These are phyloP conservation scores for Mesitornis unicolor DNA, from an alignment of 2,113 vertebrate genomes.

Conservation along the genomic window DNA sequence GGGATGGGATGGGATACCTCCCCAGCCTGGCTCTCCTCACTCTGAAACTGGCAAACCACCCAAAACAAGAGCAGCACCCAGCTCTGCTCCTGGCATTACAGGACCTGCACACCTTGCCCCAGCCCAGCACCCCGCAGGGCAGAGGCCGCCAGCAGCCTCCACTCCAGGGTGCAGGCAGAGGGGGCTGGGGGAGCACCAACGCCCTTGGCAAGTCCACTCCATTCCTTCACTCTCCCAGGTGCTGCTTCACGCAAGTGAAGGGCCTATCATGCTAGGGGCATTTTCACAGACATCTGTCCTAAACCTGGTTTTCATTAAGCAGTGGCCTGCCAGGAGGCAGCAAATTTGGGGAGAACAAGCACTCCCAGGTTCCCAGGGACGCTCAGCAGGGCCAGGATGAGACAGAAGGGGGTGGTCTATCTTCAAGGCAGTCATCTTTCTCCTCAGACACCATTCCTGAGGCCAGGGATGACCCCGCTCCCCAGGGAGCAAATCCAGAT, in stretches of 20 bases:
- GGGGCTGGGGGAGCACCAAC: not conserved
- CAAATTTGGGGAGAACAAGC: not conserved
- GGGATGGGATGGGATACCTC: not conserved
- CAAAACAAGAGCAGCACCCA: not conserved
- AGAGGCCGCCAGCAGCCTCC: not conserved
- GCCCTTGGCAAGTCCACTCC: not conserved
- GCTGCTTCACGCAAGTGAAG: not conserved
- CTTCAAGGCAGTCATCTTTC: not conserved
- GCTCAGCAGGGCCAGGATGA: not conserved
- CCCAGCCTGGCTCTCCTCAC: not conserved
- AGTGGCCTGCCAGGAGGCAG: not conserved
- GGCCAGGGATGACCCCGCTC: constrained; percentile 1
- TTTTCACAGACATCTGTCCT: not conserved
- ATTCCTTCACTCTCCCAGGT: not conserved
- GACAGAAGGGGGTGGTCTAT: not conserved
- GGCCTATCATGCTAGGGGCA: not conserved
- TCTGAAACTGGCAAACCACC: constrained; percentile 16
- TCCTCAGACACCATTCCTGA: not conserved
- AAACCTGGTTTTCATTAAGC: not conserved
- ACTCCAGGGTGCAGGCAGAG: not conserved
- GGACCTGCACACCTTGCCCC: not conserved
- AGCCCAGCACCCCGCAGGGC: not conserved
- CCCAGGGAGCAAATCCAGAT: constrained; percentile 29
- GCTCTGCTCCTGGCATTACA: not conserved
- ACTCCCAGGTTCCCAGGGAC: not conserved